Base-by-base conservation (phyloP, 2,797 vertebrate species). In the Peromyscus melanophrys region DNA sequence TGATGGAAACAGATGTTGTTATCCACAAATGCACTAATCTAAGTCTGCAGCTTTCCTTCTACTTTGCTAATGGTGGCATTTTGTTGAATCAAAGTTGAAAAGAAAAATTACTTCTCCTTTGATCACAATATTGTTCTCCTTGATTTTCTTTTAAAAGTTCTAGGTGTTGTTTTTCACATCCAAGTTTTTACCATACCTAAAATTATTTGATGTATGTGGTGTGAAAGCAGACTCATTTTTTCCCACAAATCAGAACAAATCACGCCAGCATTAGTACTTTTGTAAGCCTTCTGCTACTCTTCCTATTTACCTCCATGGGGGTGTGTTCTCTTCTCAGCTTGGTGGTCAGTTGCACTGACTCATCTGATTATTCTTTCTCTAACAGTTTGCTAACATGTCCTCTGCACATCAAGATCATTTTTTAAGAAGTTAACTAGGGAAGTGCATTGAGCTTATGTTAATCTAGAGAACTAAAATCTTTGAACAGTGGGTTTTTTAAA, bases 41-140 rank as follows among this genome's bases (percentile, higher is more conserved):
- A 69, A 40, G 73, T 6, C 43, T 67, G 4, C 25, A 80, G 78
- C 49, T 61, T 92, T 90, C 77, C 73, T 69, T 95, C 75, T 61
- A 82, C 52, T 90, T 82, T 73, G 59, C 40, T 59, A 82, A 75
- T 9, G 46, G 46, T 67, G 12, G 27, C 11, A 27, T 83, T 83
- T 90, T 82, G 31, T 2, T 91, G 17, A 95, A 63, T 4, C 19
- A 19, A 91, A 63, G 29, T 59, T 95, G 65, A 84, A 27, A 77
- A 90, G 43, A 73, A 92, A 91, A 92, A 92, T 55, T 80, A 21
- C 84, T 83, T 69, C 67, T 23, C 14, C 73, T 89, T 46, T 73
- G 92, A 40, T 85, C n/a, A 92, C 43, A 76, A 67, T 52, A 31
- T 43, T 13, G 4, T 71, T 84, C 55, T 87, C 46, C n/a, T 67